These are phyloP conservation scores for Hipposideros larvatus DNA, from an alignment of 2,797 vertebrate genomes.

Conservation along the genomic window DNA sequence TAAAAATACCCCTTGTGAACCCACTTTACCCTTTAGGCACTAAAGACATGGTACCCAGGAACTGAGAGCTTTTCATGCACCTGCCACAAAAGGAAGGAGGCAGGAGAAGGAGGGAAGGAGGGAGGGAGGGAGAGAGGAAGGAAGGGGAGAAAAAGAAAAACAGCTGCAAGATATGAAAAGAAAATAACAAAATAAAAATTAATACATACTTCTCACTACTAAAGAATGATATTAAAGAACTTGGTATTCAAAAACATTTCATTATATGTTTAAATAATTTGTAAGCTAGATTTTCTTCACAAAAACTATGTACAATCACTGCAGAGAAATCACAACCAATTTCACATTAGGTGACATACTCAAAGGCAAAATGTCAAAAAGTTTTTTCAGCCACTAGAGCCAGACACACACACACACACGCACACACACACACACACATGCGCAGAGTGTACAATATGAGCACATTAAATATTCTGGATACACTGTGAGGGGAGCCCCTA, in stretches of 20 bases:
- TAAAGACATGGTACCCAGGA: not conserved
- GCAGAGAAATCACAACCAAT: slow-evolving; percentile 23
- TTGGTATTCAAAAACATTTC: not conserved
- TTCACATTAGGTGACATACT: not conserved
- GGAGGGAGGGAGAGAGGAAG: fast-evolving
- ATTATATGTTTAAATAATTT: not conserved
- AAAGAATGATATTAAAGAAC: slow-evolving; percentile 7
- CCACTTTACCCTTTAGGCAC: not conserved
- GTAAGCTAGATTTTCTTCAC: not conserved
- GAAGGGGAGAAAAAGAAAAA: not conserved
- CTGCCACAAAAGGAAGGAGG: not conserved
- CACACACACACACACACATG: not conserved
- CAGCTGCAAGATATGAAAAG: not conserved
- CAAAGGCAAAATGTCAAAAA: not conserved
- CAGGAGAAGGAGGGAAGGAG: no score
- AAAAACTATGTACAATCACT: not conserved
- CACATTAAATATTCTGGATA: not conserved
- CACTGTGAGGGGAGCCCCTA: not conserved
- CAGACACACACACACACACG: not conserved
- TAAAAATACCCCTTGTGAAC: not conserved
- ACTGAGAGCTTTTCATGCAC: not conserved
- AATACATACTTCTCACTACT: not conserved
- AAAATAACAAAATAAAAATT: slow-evolving; percentile 43
- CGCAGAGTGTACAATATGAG: not conserved
- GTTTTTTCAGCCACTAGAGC: not conserved